A percentile compares a stretch with the other conserved stretches of the same genome.
Evolutionary conservation across 2,888 invertebrate species (phyloP).

Genomic region (Phalangium opilio): DNA sequence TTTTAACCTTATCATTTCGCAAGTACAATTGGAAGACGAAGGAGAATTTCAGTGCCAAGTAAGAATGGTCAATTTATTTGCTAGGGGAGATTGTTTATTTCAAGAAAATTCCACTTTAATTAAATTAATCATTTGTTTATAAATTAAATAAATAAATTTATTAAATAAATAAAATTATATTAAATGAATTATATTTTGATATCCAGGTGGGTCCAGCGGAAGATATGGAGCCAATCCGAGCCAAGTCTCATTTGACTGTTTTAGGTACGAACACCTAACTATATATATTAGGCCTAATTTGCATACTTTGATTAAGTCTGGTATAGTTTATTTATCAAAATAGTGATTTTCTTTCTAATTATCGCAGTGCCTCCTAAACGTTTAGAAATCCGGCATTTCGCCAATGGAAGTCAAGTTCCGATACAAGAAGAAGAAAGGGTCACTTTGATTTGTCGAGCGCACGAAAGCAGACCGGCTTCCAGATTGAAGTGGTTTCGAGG

Average conservation of each 20-base stretch:
- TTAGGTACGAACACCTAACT: slow-evolving; percentile 52
- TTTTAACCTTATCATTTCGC: slow-evolving; percentile 73
- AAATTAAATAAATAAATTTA: too few species aligned
- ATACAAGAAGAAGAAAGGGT: slow-evolving; percentile 20
- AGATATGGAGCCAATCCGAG: slow-evolving; percentile 47
- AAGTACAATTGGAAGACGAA: slow-evolving; percentile 78
- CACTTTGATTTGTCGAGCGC: slow-evolving; percentile 18
- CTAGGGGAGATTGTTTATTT: too few species aligned
- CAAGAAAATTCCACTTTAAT: too few species aligned
- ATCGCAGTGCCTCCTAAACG: slow-evolving; percentile 15
- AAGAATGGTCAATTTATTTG: slow-evolving; percentile 1
- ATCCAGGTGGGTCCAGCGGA: slow-evolving; percentile 22
- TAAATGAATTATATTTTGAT: too few species aligned
- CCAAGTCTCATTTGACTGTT: slow-evolving; percentile 73
- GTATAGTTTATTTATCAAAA: too few species aligned
- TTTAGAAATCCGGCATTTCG: slow-evolving; percentile 14
- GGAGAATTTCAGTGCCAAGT: slow-evolving; percentile 95
- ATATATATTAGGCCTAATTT: too few species aligned
- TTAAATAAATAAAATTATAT: too few species aligned
- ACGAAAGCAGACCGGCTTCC: slow-evolving; percentile 19
- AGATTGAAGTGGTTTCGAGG: slow-evolving; percentile 20
- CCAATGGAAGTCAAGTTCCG: slow-evolving; percentile 17
- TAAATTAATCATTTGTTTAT: too few species aligned
- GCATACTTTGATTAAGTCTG: too few species aligned
- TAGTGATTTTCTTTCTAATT: not conserved